These are phyloP conservation scores for Stegophylla sp. DNA, from an alignment of 2,888 invertebrate species.

Conservation along the genomic window DNA sequence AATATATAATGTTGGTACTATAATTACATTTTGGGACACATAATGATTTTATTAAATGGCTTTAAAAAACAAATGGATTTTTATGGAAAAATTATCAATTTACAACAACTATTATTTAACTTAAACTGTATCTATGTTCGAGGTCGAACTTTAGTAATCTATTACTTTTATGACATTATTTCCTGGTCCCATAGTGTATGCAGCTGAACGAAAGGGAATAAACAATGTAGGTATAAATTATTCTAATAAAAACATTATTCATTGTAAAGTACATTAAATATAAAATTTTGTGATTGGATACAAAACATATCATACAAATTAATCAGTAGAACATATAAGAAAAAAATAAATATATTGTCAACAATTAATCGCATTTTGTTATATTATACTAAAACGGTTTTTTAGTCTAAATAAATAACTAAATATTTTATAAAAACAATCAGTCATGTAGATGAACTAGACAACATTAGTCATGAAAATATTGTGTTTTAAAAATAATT, in stretches of 20 bases:
- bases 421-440: constrained; percentile 39
- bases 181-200: neutral
- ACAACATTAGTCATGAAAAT: neutral
- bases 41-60: constrained; percentile 4
- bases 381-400: constrained; percentile 16
- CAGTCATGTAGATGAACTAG: constrained; percentile 32
- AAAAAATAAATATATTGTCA: neutral
- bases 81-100: neutral
- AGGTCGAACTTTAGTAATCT: neutral
- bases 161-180: neutral
- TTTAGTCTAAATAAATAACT: constrained; percentile 29
- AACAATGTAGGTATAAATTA: neutral
- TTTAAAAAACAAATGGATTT: neutral
- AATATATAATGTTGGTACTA: constrained; percentile 12
- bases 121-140: neutral
- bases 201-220: neutral
- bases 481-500: constrained; percentile 10
- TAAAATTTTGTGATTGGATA: neutral
- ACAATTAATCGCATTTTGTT: neutral
- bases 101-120: neutral
- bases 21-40: constrained; percentile 31
- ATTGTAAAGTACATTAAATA: constrained; percentile 26
- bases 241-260: neutral
- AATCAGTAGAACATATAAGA: neutral
- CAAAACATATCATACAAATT: constrained; percentile 4